These are phyloP conservation scores for Drosophila antonietae DNA, from an alignment of 2,888 invertebrate species.

Conservation along the genomic window DNA sequence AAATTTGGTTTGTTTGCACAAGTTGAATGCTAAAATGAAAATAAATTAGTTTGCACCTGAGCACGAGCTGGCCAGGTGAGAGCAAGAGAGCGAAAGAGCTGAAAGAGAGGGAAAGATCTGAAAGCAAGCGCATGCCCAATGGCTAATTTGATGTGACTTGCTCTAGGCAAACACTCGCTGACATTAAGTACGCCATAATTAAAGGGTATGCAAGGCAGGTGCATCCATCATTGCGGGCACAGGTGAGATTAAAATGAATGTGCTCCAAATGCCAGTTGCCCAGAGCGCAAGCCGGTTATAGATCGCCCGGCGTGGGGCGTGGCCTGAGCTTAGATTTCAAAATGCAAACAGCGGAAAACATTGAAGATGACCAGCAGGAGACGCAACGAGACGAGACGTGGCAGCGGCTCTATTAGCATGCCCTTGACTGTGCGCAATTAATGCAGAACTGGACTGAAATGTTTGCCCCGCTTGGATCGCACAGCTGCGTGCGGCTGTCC, in stretches of 20 bases:
- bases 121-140: neutral
- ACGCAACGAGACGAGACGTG: neutral
- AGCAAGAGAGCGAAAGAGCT: neutral
- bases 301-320: conserved; percentile 11
- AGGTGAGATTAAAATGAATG: conserved; percentile 82
- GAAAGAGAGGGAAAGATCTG: conserved; percentile 3
- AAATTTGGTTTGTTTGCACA: conserved; percentile 62
- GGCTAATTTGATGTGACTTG: conserved; percentile 52
- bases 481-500: conserved; percentile 40
- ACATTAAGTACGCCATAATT: conserved; percentile 78
- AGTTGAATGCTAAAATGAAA: conserved; percentile 40
- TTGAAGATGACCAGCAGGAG: conserved; percentile 52
- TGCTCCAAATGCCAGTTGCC: conserved; percentile 74
- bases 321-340: conserved; percentile 69
- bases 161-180: conserved; percentile 70
- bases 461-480: neutral
- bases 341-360: conserved; percentile 75
- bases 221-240: conserved; percentile 44
- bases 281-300: conserved; percentile 46
- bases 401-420: conserved; percentile 72
- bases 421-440: conserved; percentile 20
- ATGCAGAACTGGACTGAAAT: conserved; percentile 1
- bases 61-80: conserved; percentile 1
- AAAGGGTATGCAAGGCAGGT: conserved; percentile 48
- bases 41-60: conserved; percentile 49